Evolutionary conservation across 2,888 invertebrate genomes (phyloP).

Genomic region (Teleogryllus oceanicus): DNA sequence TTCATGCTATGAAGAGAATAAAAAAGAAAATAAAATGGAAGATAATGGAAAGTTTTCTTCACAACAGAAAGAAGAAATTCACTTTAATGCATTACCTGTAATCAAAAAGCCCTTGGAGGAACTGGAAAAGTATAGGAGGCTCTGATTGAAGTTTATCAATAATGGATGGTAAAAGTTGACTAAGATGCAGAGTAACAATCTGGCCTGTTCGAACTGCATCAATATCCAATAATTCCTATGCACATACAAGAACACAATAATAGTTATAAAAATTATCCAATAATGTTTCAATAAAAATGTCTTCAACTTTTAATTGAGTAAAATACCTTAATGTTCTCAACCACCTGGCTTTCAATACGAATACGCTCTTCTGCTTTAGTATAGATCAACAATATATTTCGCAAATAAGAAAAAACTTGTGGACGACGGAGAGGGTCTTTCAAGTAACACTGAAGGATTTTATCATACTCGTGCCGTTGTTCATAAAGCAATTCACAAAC

Average conservation of each 20-base stretch:
- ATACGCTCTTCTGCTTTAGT: constrained; percentile 43
- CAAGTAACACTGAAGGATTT: constrained; percentile 66
- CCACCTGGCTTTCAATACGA: constrained; percentile 39
- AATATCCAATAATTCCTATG: constrained; percentile 56
- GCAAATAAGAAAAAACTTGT: constrained; percentile 56
- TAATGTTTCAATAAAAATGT: constrained; percentile 44
- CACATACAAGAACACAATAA: constrained; percentile 37
- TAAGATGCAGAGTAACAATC: constrained; percentile 58
- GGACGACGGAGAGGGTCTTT: constrained; percentile 59
- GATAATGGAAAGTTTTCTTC: too few species aligned
- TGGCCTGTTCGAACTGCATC: constrained; percentile 62
- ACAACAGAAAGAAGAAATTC: too few species aligned
- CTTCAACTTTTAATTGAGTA: constrained; percentile 53
- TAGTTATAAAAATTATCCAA: constrained; percentile 19
- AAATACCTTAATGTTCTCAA: constrained; percentile 38
- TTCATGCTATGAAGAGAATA: too few species aligned
- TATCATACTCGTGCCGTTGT: constrained; percentile 57
- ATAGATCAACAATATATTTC: constrained; percentile 45
- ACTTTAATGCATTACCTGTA: constrained; percentile 44
- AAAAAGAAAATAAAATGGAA: too few species aligned
- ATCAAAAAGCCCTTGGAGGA: constrained; percentile 58
- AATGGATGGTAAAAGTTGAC: constrained; percentile 49
- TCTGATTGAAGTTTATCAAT: constrained; percentile 49
- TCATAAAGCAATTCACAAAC: constrained; percentile 70
- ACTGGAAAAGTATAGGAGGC: constrained; percentile 51